Conservation (phyloP, 2,888 invertebrate genomes). For the Drosophila prostipennis region DNA sequence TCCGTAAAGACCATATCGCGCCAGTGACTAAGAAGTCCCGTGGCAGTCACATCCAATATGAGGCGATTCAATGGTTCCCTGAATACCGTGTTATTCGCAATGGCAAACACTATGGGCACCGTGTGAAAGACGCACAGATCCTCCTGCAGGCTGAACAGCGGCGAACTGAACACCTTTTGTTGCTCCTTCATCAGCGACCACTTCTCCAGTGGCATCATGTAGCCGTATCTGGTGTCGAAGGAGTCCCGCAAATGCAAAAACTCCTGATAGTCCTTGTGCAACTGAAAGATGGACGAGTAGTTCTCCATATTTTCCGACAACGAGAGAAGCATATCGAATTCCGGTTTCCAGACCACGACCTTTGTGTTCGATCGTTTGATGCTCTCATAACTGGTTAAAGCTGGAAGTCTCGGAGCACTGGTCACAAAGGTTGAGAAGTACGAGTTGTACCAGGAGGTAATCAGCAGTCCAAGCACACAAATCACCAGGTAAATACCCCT, state of each 20-base stretch:
- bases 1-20: constrained; percentile 49
- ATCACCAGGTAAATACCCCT: constrained; percentile 70
- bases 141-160: constrained; percentile 39
- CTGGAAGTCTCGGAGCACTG: constrained; percentile 55
- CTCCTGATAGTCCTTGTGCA: constrained; percentile 14
- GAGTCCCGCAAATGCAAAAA: constrained; percentile 39
- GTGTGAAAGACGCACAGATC: constrained; percentile 37
- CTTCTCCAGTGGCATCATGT: constrained; percentile 50
- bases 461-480: constrained; percentile 69
- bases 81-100: constrained; percentile 34
- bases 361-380: constrained; percentile 53
- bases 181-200: constrained; percentile 44
- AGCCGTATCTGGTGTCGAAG: constrained; percentile 31
- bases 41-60: constrained; percentile 42
- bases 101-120: constrained; percentile 35
- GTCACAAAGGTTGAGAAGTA: constrained; percentile 73
- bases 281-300: constrained; percentile 22
- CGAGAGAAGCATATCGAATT: constrained; percentile 43
- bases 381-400: constrained; percentile 60
- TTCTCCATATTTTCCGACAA: constrained; percentile 7
- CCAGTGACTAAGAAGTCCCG: constrained; percentile 46
- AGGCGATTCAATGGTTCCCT: constrained; percentile 41
- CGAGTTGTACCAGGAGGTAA: constrained; percentile 74
- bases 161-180: constrained; percentile 47
- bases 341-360: constrained; percentile 49